Evolutionary conservation across 2,113 vertebrate genomes (phyloP).

Genomic region (Amblyornis subalaris): DNA sequence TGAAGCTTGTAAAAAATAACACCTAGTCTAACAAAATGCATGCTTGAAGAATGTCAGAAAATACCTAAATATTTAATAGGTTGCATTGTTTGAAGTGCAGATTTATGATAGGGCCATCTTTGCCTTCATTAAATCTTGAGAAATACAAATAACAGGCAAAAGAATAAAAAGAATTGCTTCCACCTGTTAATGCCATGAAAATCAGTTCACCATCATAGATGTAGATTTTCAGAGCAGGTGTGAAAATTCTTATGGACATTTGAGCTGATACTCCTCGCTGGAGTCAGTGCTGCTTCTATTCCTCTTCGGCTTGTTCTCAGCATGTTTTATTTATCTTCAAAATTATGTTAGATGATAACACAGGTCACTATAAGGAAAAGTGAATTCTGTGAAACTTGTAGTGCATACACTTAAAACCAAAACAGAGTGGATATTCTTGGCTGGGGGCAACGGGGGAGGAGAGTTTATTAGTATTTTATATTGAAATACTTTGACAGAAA

Average conservation of each 20-base stretch:
- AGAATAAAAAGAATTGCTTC: neutral
- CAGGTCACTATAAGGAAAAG: neutral
- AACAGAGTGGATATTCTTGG: neutral
- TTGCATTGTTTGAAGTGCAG: neutral
- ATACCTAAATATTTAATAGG: neutral
- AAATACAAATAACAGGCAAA: neutral
- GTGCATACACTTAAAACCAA: neutral
- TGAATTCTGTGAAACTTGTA: neutral
- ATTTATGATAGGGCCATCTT: neutral
- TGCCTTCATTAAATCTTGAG: neutral
- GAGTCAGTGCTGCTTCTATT: neutral
- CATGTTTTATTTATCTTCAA: neutral
- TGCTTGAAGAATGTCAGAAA: neutral
- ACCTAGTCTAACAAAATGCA: neutral
- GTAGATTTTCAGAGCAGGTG: rapidly evolving
- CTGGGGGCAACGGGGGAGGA: rapidly evolving
- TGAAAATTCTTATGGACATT: neutral
- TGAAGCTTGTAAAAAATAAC: neutral
- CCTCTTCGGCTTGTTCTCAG: neutral
- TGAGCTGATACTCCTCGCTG: neutral
- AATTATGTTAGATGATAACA: neutral
- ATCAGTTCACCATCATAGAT: neutral
- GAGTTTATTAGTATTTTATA: neutral
- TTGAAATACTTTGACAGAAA: neutral
- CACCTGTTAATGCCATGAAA: rapidly evolving